phyloP scores from a whole-genome alignment of 2,113 vertebrate genomes.

The Pelecanus crispus region DNA sequence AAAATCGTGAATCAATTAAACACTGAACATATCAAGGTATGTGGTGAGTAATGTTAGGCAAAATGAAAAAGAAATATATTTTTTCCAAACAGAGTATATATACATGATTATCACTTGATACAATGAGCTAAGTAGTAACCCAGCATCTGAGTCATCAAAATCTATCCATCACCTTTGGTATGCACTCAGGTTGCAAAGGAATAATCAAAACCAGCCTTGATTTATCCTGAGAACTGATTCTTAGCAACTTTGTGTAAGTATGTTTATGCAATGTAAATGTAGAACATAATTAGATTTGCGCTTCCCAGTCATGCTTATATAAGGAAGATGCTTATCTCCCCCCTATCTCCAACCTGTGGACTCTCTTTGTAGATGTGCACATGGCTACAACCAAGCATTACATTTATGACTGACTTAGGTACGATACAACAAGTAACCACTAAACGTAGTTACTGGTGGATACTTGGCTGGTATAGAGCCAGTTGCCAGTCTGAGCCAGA shows the following conservation, averaged over 20 bases:
- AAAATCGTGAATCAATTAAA: background rate
- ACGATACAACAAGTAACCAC: constrained; percentile 79
- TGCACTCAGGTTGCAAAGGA: background rate
- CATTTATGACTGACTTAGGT: constrained; percentile 56
- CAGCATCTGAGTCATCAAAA: background rate
- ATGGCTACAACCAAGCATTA: background rate
- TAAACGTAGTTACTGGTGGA: constrained; percentile 79
- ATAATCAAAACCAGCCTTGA: background rate
- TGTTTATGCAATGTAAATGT: background rate
- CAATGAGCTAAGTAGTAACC: background rate
- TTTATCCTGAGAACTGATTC: background rate
- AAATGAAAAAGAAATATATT: background rate
- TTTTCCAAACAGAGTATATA: background rate
- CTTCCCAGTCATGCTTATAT: background rate
- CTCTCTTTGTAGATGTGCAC: background rate
- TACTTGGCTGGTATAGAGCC: constrained; percentile 74
- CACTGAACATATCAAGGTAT: background rate
- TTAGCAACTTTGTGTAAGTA: background rate
- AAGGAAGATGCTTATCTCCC: background rate
- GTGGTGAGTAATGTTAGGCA: background rate
- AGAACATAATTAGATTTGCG: background rate
- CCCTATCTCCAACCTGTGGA: background rate
- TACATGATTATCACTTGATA: background rate
- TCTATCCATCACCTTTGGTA: background rate
- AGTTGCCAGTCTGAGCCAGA: constrained; percentile 75